Evolutionary conservation across 64 coral and sea anemone species (phyloP), one percentile per base, ranked within the genome.

Genomic region (Astreopora myriophthalma): DNA sequence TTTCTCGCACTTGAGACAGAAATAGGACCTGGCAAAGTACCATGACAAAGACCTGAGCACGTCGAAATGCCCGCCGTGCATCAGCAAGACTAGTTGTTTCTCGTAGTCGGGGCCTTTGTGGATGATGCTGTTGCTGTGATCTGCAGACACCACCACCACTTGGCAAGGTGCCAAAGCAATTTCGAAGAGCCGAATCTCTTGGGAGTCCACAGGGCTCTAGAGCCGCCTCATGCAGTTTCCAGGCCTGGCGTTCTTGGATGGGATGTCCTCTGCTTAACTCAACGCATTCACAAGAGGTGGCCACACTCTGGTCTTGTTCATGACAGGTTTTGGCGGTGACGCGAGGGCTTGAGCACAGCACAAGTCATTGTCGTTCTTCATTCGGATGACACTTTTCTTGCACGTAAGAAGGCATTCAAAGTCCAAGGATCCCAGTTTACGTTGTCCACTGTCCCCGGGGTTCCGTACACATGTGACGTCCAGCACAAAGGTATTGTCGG

Each of bases 141-240:
- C 69, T 33, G 34, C 64, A 3, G 95, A 79, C 11, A 96, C 38
- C 1, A 96, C 77, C 30, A 58, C 83, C 17, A 92, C 52, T 42
- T 96, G 94, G 40, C 88, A 89, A 0, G 75, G 49, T 3, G 14
- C 10, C 0, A 96, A 51, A 28, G n/a, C 8, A 1, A 7, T 36
- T 92, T 96, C 75, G 76, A 96, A 89, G 13, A 2, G 72, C 7
- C 89, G 68, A 3, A 96, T 35, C 69, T 96, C 85, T 29, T 66
- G 34, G 0, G n/a, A 96, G n/a, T 0, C 94, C 94, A 67, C 94
- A 96, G 0, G 52, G 51, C 0, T 85, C 36, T 24, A 75, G 35
- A 6, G 94, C 89, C 14, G 48, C 36, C 8, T 49, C 17, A 26
- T 95, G 94, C 8, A 95, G 37, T 82, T 92, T 19, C 7, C 39